These are phyloP conservation scores for Rotaria macrura DNA, from an alignment of 2,888 invertebrate species.

Conservation along the genomic window DNA sequence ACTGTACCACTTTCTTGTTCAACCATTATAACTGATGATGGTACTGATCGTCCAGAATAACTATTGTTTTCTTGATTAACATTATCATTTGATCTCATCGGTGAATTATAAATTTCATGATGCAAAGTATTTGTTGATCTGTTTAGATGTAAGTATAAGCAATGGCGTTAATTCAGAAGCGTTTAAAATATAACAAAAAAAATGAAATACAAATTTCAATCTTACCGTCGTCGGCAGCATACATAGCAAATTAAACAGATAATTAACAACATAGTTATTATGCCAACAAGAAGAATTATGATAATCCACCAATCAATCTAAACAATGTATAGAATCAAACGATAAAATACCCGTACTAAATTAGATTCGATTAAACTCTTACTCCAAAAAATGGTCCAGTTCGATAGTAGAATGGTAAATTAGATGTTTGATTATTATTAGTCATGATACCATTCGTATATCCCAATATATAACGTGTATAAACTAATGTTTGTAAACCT, in stretches of 20 bases:
- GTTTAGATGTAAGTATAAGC: neutral
- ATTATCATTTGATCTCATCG: neutral
- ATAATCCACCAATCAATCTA: conserved; percentile 1
- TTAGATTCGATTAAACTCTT: neutral
- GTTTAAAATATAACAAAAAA: neutral
- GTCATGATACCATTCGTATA: neutral
- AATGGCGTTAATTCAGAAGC: neutral
- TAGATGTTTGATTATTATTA: neutral
- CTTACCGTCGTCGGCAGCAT: neutral
- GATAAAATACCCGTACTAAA: neutral
- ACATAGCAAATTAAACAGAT: neutral
- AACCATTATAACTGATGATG: neutral
- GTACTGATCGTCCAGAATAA: neutral
- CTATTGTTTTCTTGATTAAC: neutral
- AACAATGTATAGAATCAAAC: neutral
- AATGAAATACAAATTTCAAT: neutral
- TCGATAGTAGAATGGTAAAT: neutral
- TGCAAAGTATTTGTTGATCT: neutral
- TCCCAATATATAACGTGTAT: neutral
- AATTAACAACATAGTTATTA: neutral
- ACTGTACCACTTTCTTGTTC: neutral
- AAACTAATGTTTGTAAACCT: neutral
- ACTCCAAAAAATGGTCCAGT: neutral
- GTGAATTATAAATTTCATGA: neutral
- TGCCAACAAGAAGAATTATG: neutral